Evolutionary conservation across 2,888 invertebrate genomes (phyloP).

Genomic region (Oligia strigilis): DNA sequence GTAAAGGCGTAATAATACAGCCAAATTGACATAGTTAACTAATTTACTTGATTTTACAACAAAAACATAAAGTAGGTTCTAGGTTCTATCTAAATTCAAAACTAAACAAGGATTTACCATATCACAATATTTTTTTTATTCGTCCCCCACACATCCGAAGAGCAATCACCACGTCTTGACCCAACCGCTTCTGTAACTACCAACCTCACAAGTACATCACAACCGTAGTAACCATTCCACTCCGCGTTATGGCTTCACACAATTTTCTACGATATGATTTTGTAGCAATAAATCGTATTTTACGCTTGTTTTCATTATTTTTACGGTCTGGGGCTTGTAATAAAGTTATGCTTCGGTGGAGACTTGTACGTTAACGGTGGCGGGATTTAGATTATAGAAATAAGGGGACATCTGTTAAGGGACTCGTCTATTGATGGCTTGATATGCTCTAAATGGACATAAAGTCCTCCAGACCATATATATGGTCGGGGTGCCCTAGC

Average conservation of each 20-base stretch:
- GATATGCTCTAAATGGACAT: slow-evolving; percentile 2
- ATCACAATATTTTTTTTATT: too few relatives aligned
- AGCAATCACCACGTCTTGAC: not conserved
- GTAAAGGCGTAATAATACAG: not conserved
- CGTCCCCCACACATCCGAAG: not conserved
- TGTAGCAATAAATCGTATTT: slow-evolving; percentile 60
- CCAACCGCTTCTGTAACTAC: slow-evolving; percentile 4
- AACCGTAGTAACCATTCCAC: slow-evolving; percentile 15
- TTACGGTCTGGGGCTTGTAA: slow-evolving; percentile 59
- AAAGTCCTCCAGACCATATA: too few relatives aligned
- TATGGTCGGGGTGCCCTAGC: too few relatives aligned
- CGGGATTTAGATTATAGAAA: slow-evolving; percentile 24
- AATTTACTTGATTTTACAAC: not conserved
- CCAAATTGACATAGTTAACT: not conserved
- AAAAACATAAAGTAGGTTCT: not conserved
- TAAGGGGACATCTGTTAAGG: not conserved
- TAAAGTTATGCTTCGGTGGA: slow-evolving; percentile 60
- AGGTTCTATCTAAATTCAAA: not conserved
- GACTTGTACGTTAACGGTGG: slow-evolving; percentile 35
- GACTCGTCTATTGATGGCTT: not conserved
- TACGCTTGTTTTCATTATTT: slow-evolving; percentile 69
- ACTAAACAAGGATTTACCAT: not conserved
- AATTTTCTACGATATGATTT: slow-evolving; percentile 61
- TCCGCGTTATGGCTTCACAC: slow-evolving; percentile 39
- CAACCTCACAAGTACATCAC: slow-evolving; percentile 11